Evolutionary conservation across 2,797 vertebrate genomes (phyloP).

Genomic region (Cuniculus paca): DNA sequence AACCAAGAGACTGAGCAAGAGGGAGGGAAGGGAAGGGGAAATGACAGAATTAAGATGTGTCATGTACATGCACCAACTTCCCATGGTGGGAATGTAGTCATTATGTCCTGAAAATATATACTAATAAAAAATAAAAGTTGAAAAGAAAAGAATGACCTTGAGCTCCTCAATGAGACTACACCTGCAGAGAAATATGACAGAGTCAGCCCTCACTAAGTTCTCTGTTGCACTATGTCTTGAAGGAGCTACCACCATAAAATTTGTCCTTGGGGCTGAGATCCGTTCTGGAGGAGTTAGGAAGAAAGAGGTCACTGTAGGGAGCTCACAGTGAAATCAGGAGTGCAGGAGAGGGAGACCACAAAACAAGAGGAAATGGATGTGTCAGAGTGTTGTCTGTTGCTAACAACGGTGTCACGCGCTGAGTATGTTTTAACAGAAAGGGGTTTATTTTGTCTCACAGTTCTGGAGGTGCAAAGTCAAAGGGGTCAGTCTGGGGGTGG

Average conservation of each 20-base stretch:
- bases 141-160: neutral
- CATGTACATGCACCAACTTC: neutral
- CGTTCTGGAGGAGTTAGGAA: neutral
- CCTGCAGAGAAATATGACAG: neutral
- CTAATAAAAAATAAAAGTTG: neutral
- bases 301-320: neutral
- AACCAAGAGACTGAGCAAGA: neutral
- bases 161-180: too few species aligned
- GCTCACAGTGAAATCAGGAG: neutral
- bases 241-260: neutral
- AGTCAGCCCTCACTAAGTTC: neutral
- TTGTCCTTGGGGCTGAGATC: neutral
- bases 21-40: neutral
- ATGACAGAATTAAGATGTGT: neutral
- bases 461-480: neutral
- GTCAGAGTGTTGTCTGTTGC: neutral
- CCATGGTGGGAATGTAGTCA: neutral
- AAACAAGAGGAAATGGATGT: neutral
- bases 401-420: neutral
- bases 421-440: neutral
- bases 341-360: neutral
- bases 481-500: neutral
- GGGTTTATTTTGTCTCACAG: neutral
- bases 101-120: neutral
- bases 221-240: neutral